Conservation (phyloP, 1,140 invertebrate species). For the Camponotus pennsylvanicus region DNA sequence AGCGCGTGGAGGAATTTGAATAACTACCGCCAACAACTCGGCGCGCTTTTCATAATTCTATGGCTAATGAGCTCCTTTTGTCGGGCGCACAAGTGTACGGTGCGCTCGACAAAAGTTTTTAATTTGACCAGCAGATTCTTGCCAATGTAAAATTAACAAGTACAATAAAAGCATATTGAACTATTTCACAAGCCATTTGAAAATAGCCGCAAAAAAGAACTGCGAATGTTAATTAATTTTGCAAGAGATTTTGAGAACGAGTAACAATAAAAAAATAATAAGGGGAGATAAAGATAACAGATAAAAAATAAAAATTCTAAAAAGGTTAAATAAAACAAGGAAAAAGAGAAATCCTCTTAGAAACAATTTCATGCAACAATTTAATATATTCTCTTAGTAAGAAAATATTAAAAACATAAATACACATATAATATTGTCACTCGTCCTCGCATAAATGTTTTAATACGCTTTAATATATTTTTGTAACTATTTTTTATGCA, state of each 20-base stretch:
- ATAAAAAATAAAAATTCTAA: neutral
- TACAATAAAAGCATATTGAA: neutral
- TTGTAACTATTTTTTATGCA: neutral
- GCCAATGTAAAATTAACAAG: slow-evolving; percentile 15
- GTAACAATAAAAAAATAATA: neutral
- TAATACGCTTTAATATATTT: neutral
- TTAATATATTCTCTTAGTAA: neutral
- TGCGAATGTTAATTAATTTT: neutral
- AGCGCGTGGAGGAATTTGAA: slow-evolving; percentile 35
- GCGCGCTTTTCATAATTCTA: slow-evolving; percentile 48
- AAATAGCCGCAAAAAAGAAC: neutral
- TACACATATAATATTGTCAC: too few relatives aligned
- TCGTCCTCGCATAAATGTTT: neutral
- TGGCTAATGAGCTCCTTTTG: slow-evolving; percentile 47
- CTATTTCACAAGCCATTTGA: slow-evolving; percentile 29
- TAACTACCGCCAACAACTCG: slow-evolving; percentile 44
- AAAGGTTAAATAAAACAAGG: neutral
- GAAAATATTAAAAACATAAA: neutral
- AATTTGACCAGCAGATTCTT: slow-evolving; percentile 14
- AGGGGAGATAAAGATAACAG: neutral
- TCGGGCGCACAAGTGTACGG: slow-evolving; percentile 6
- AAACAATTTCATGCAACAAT: neutral
- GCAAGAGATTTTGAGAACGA: neutral
- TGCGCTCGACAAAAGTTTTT: slow-evolving; percentile 21
- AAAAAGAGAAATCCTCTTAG: slow-evolving; percentile 3